Conservation (phyloP, 2,797 vertebrate genomes). For the Aotus griseimembra region DNA sequence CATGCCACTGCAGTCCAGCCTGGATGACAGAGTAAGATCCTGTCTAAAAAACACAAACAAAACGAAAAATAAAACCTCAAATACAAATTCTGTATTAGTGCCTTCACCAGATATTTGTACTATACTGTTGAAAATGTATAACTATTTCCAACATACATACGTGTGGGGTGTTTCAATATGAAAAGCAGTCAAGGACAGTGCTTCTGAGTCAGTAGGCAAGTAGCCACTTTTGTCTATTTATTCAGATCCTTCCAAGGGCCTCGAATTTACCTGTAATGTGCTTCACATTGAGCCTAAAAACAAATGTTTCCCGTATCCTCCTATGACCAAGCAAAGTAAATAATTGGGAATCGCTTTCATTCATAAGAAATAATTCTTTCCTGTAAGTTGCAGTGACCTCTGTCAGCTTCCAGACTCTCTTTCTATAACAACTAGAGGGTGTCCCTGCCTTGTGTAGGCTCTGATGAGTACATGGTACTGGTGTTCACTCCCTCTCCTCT, state of each 20-base stretch:
- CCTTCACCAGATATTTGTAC: not conserved
- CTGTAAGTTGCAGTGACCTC: not conserved
- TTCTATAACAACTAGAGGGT: not conserved
- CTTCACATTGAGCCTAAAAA: not conserved
- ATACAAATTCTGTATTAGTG: not conserved
- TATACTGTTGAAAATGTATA: not conserved
- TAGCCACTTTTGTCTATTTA: not conserved
- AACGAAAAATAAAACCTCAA: not conserved
- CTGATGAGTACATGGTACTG: not conserved
- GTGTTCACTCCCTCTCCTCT: not conserved
- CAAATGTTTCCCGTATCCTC: not conserved
- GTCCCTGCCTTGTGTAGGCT: not conserved
- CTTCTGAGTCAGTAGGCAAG: not conserved
- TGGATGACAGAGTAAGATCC: not conserved
- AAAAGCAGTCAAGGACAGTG: not conserved
- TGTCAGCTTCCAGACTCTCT: not conserved
- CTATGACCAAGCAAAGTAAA: not conserved
- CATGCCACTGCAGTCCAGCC: not conserved
- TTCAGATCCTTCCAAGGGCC: not conserved
- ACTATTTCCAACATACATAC: not conserved
- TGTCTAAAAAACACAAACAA: not conserved
- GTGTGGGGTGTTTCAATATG: not conserved
- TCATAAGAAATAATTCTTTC: not conserved
- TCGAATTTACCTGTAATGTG: not conserved
- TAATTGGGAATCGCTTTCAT: constrained; percentile 8